phyloP scores from a whole-genome alignment of 1,140 invertebrate genomes.

The Archegozetes longisetosus region DNA sequence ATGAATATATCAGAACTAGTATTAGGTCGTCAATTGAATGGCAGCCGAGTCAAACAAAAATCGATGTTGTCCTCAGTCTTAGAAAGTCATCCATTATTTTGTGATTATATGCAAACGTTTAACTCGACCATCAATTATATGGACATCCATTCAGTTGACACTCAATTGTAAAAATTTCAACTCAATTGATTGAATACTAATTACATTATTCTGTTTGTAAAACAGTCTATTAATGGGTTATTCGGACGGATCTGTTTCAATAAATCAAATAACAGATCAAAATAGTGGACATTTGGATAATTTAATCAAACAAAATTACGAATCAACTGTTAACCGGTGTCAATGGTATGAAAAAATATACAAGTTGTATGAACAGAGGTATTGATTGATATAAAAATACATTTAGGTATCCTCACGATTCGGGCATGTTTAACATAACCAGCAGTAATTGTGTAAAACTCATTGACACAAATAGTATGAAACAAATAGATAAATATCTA shows the following conservation, averaged over 20 bases:
- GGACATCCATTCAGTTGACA: not conserved
- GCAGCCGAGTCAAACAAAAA: not conserved
- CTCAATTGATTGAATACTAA: not conserved
- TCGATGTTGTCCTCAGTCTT: not conserved
- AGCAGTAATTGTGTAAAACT: not conserved
- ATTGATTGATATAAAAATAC: not conserved
- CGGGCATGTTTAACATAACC: not conserved
- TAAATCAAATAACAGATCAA: slow-evolving; percentile 1
- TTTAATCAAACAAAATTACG: not conserved
- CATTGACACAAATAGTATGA: slow-evolving; percentile 4
- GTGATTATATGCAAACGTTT: not conserved
- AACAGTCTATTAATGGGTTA: not conserved
- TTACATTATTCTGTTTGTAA: too few species aligned
- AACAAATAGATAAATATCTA: not conserved
- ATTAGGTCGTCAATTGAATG: not conserved
- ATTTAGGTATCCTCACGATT: slow-evolving; percentile 4
- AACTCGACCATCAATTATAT: slow-evolving; percentile 3
- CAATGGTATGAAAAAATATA: slow-evolving; percentile 7
- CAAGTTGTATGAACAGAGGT: not conserved
- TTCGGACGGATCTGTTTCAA: not conserved
- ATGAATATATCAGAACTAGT: not conserved
- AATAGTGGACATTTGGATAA: not conserved
- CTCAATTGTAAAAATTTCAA: not conserved
- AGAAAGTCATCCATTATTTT: not conserved
- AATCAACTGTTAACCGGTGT: not conserved